Percentiles rank a stretch among this genome's conserved stretches.
Conservation (phyloP, 2,888 invertebrate species). For the Exephanes ischioxanthus region DNA sequence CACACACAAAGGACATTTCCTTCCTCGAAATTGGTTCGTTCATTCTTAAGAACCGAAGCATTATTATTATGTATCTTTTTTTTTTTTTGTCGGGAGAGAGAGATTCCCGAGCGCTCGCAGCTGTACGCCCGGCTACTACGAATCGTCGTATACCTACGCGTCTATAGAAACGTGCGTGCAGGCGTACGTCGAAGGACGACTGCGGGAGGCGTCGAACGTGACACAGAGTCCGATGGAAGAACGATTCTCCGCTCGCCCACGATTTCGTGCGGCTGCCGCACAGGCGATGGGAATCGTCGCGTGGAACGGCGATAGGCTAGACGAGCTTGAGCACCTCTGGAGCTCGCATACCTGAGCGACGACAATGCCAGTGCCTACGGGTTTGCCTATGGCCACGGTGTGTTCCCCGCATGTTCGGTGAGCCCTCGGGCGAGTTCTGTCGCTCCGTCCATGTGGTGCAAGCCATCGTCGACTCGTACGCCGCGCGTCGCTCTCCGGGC, state of each 20-base stretch:
- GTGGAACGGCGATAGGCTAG: slow-evolving; percentile 27
- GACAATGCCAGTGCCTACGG: slow-evolving; percentile 73
- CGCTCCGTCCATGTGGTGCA: slow-evolving; percentile 56
- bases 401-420: slow-evolving; percentile 45
- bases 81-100: neutral
- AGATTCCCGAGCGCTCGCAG: slow-evolving; percentile 9
- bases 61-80: slow-evolving; percentile 8
- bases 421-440: slow-evolving; percentile 34
- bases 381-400: slow-evolving; percentile 69
- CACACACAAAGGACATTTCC: neutral
- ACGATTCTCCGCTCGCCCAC: slow-evolving; percentile 33
- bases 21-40: neutral
- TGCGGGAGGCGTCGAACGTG: slow-evolving; percentile 11
- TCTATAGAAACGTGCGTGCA: slow-evolving; percentile 30
- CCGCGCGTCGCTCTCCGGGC: slow-evolving; percentile 27
- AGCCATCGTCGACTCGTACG: slow-evolving; percentile 39
- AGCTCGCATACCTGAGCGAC: slow-evolving; percentile 77
- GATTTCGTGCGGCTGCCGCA: slow-evolving; percentile 28
- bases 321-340: slow-evolving; percentile 68
- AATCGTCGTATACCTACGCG: slow-evolving; percentile 25
- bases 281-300: neutral
- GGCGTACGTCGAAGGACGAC: slow-evolving; percentile 9
- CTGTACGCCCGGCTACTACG: slow-evolving; percentile 16
- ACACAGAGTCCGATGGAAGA: slow-evolving; percentile 7
- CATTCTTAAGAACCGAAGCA: slow-evolving; percentile 1